A percentile compares a stretch with the other conserved stretches of the same genome.
These are phyloP conservation scores for Ditula angustiorana DNA, from an alignment of 2,888 invertebrate species.

Conservation along the genomic window DNA sequence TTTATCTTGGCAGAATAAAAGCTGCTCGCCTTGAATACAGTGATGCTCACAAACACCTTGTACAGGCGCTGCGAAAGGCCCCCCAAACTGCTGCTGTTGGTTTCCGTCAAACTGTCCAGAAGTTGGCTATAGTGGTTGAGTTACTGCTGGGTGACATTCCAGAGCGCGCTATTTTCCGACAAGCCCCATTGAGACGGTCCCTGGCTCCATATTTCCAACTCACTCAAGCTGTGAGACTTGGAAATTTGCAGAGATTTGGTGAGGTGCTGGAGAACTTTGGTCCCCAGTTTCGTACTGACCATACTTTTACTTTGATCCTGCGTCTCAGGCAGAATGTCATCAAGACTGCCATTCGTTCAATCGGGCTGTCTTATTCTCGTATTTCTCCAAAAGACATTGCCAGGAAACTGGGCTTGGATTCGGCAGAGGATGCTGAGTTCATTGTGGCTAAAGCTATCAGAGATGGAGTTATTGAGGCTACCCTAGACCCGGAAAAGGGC, in stretches of 20 bases:
- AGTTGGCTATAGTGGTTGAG: slow-evolving; percentile 97
- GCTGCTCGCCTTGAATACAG: slow-evolving; percentile 99
- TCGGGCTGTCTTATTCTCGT: slow-evolving; percentile 97
- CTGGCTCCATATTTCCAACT: slow-evolving; percentile 98
- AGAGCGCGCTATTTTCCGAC: slow-evolving; percentile 97
- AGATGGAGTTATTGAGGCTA: slow-evolving; percentile 99
- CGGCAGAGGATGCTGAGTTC: slow-evolving; percentile 99
- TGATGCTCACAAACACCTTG: slow-evolving; percentile 97
- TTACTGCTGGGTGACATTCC: slow-evolving; percentile 98
- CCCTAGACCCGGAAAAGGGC: slow-evolving; percentile 96
- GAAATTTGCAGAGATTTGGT: slow-evolving; percentile 97
- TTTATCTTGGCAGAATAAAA: slow-evolving; percentile 98
- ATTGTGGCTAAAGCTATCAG: slow-evolving; percentile 99
- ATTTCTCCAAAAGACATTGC: slow-evolving; percentile 98
- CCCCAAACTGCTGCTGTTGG: slow-evolving; percentile 99
- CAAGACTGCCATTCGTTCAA: slow-evolving; percentile 98
- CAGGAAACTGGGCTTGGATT: slow-evolving; percentile 96
- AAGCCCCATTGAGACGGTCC: slow-evolving; percentile 94
- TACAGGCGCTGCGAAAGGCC: slow-evolving; percentile 97
- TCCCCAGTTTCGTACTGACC: slow-evolving; percentile 96
- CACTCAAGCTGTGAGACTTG: slow-evolving; percentile 98
- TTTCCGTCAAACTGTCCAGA: slow-evolving; percentile 98
- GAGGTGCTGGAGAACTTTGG: slow-evolving; percentile 96
- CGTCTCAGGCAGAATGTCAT: slow-evolving; percentile 99
- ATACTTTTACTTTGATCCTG: slow-evolving; percentile 97